These are phyloP conservation scores for Salvelinus namaycush DNA, from an alignment of 2,113 vertebrate species.

Conservation along the genomic window DNA sequence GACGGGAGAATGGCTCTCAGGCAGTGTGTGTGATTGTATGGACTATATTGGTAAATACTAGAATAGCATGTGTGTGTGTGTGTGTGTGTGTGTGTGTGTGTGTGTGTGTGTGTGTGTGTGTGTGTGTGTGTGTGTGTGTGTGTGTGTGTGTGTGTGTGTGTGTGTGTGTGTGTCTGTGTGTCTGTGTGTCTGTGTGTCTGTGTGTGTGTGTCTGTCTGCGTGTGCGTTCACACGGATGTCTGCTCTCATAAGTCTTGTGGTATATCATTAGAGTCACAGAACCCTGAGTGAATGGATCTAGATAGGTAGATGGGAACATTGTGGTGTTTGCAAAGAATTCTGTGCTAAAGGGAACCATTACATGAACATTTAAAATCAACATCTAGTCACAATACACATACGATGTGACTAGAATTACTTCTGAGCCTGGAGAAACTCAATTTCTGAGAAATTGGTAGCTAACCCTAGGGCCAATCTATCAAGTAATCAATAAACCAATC, in stretches of 20 bases:
- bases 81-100: conserved; percentile 1
- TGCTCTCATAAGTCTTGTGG: background rate
- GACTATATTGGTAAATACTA: background rate
- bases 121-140: conserved; percentile 3
- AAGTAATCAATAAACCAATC: background rate
- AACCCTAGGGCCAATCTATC: background rate
- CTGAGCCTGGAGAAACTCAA: background rate
- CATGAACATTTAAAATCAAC: background rate
- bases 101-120: background rate
- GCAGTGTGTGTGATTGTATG: background rate
- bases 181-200: conserved; percentile 4
- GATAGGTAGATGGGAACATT: background rate
- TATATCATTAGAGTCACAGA: background rate
- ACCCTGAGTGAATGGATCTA: background rate
- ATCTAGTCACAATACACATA: no score
- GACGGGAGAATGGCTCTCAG: conserved; percentile 56
- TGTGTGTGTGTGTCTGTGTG: background rate
- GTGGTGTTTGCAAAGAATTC: background rate
- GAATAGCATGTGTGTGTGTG: background rate
- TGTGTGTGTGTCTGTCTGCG: conserved; percentile 1
- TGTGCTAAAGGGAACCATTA: background rate
- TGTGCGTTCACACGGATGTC: background rate
- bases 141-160: conserved; percentile 8
- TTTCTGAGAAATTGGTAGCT: background rate
- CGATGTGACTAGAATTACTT: background rate